These are phyloP conservation scores for Lampropteryx suffumata DNA, from an alignment of 2,888 invertebrate species.

Conservation along the genomic window DNA sequence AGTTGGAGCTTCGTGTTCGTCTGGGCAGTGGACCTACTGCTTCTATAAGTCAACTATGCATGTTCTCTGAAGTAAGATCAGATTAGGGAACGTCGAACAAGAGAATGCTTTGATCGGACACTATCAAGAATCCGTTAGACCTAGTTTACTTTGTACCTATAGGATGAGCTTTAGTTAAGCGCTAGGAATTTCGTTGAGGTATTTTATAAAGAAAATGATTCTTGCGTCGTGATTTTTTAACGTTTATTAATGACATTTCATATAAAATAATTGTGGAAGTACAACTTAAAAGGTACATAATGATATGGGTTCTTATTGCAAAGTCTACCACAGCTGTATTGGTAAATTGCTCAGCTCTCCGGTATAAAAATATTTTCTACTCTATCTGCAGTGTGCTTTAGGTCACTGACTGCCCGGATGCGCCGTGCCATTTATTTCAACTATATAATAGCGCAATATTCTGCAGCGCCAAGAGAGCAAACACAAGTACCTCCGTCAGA, in stretches of 20 bases:
- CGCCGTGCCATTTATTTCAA: conserved; percentile 10
- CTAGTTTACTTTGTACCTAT: conserved; percentile 15
- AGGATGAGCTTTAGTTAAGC: background rate
- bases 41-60: background rate
- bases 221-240: too few species aligned
- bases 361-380: too few species aligned
- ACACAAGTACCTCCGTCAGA: conserved; percentile 13
- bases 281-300: too few species aligned
- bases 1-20: too few species aligned
- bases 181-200: too few species aligned
- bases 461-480: conserved; percentile 16
- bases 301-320: too few species aligned
- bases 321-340: too few species aligned
- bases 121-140: conserved; percentile 17
- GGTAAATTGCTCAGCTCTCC: too few species aligned
- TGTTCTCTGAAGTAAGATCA: conserved; percentile 5
- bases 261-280: too few species aligned
- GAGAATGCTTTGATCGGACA: conserved; percentile 20
- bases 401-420: conserved; percentile 7
- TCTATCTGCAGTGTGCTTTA: background rate
- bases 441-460: conserved; percentile 21
- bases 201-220: too few species aligned
- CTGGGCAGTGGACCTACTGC: conserved; percentile 2
- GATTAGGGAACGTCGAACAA: conserved; percentile 21
- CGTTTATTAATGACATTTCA: too few species aligned